phyloP scores from a whole-genome alignment of 2,113 vertebrate species.

The Cochlearius cochlearius region DNA sequence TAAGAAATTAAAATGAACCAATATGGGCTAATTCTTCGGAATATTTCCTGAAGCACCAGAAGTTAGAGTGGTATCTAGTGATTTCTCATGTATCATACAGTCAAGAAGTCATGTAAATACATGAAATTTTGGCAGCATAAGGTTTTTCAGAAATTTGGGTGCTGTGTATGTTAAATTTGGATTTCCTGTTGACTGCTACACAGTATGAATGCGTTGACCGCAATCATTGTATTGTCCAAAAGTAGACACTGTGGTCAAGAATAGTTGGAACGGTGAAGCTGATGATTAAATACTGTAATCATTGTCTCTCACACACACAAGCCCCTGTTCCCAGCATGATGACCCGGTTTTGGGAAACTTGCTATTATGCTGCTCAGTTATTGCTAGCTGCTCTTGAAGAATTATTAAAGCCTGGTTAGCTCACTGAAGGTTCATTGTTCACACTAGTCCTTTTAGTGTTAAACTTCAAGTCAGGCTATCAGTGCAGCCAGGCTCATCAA shows the following conservation, averaged over 20 bases:
- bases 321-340: slow-evolving; percentile 33
- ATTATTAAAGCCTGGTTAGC: slow-evolving; percentile 66
- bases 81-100: fast-evolving
- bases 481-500: not conserved
- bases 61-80: not conserved
- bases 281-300: slow-evolving; percentile 32
- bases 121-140: not conserved
- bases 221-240: not conserved
- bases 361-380: slow-evolving; percentile 43
- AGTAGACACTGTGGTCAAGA: not conserved
- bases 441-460: slow-evolving; percentile 5
- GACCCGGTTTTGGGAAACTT: slow-evolving; percentile 51
- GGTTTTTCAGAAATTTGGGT: not conserved
- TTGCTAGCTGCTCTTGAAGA: slow-evolving; percentile 30
- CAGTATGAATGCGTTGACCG: not conserved
- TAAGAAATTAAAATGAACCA: not conserved
- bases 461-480: slow-evolving; percentile 25
- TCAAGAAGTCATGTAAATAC: not conserved
- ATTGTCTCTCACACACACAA: slow-evolving; percentile 39
- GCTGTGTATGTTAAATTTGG: not conserved
- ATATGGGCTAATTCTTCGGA: not conserved
- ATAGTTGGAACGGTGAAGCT: not conserved
- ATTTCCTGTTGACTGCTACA: not conserved
- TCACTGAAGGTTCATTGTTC: slow-evolving; percentile 65
- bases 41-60: not conserved